phyloP scores from a whole-genome alignment of 2,888 invertebrate genomes.

The Sisyra terminalis region DNA sequence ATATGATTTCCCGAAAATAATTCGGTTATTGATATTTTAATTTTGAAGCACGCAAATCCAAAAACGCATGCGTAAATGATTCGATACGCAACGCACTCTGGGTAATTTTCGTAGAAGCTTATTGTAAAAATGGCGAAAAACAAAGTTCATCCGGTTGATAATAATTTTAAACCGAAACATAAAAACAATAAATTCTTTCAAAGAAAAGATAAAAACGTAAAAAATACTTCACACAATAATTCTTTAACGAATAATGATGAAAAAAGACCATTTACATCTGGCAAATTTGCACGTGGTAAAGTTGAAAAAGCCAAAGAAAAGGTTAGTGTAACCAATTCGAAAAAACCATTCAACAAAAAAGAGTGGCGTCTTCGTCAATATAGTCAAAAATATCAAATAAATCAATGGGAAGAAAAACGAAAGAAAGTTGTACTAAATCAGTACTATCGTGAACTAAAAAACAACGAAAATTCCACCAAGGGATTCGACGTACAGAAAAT shows the following conservation, averaged over 20 bases:
- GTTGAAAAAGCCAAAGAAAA: slow-evolving; percentile 1
- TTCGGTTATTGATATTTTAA: too few relatives aligned
- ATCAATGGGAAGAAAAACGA: slow-evolving; percentile 48
- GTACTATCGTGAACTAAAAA: slow-evolving; percentile 37
- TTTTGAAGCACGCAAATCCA: too few relatives aligned
- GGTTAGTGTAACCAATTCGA: slow-evolving; percentile 18
- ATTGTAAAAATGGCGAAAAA: slow-evolving; percentile 2
- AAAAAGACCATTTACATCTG: background rate
- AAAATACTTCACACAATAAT: background rate
- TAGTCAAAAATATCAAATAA: slow-evolving; percentile 49
- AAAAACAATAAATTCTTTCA: background rate
- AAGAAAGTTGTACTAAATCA: slow-evolving; percentile 37
- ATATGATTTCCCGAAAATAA: too few relatives aligned
- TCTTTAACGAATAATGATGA: background rate
- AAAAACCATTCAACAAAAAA: slow-evolving; percentile 50
- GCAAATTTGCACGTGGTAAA: slow-evolving; percentile 1
- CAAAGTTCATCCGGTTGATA: slow-evolving; percentile 1
- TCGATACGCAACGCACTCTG: background rate
- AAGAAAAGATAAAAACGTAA: background rate
- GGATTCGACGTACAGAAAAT: slow-evolving; percentile 33
- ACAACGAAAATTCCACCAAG: slow-evolving; percentile 23
- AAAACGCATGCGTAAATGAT: background rate
- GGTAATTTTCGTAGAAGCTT: background rate
- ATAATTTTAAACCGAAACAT: background rate
- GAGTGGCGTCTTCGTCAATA: slow-evolving; percentile 48